A percentile compares a stretch with the other conserved stretches of the same genome.
Conservation (phyloP, 2,888 invertebrate genomes). For the Tigriopus californicus region DNA sequence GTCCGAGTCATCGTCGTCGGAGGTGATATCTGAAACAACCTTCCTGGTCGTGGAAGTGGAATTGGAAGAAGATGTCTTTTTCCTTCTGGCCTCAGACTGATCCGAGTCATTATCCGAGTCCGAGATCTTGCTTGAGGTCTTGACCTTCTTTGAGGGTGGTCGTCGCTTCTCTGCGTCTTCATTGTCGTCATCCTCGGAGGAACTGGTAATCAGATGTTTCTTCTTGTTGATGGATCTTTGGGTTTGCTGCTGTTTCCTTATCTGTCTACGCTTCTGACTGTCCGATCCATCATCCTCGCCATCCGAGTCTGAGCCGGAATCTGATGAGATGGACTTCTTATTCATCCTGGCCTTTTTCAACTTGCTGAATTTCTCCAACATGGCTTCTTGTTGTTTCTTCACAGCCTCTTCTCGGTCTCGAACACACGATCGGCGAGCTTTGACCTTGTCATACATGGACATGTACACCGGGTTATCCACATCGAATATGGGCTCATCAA, state of each 20-base stretch:
- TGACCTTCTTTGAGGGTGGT: background rate
- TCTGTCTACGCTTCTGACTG: background rate
- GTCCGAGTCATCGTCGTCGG: background rate
- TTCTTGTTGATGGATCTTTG: slow-evolving; percentile 6
- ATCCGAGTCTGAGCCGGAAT: slow-evolving; percentile 15
- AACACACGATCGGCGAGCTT: slow-evolving; percentile 17
- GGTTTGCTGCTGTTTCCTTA: slow-evolving; percentile 4
- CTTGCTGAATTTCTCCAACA: slow-evolving; percentile 68
- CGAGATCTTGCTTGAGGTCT: background rate
- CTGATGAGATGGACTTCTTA: slow-evolving; percentile 27
- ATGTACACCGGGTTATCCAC: slow-evolving; percentile 76
- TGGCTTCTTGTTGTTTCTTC: slow-evolving; percentile 19
- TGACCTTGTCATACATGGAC: slow-evolving; percentile 80
- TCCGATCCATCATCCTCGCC: slow-evolving; percentile 21
- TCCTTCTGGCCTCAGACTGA: too few species aligned
- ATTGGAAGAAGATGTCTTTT: too few species aligned
- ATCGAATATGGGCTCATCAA: slow-evolving; percentile 45
- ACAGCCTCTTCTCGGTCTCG: slow-evolving; percentile 17
- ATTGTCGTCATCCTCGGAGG: slow-evolving; percentile 16
- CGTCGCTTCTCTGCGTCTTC: background rate
- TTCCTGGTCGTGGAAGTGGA: background rate
- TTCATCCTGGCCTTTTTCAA: slow-evolving; percentile 66
- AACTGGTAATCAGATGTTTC: slow-evolving; percentile 17
- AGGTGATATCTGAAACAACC: background rate
- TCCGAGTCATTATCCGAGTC: too few species aligned